Conservation (phyloP, 1,140 invertebrate species). For the Drosophila asahinai region DNA sequence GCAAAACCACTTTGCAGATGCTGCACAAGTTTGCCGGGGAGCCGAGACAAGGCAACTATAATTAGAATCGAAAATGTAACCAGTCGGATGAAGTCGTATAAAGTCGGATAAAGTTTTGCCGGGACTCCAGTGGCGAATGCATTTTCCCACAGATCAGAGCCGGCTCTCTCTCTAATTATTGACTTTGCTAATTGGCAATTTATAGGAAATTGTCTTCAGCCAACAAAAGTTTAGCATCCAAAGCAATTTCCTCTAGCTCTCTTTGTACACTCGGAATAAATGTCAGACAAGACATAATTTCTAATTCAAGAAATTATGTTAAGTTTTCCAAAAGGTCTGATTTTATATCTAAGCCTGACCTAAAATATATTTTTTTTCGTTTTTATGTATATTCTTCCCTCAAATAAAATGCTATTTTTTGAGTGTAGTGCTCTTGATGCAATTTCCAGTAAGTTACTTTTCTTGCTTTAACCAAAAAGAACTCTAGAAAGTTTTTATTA, state of each 20-base stretch:
- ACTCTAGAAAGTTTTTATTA: conserved; percentile 50
- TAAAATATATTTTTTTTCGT: neutral
- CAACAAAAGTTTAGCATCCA: conserved; percentile 48
- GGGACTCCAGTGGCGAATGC: conserved; percentile 17
- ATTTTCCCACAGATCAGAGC: conserved; percentile 30
- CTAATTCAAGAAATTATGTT: neutral
- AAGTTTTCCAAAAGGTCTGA: neutral
- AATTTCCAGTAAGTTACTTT: conserved; percentile 36
- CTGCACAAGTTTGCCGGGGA: conserved; percentile 33
- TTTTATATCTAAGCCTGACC: no score
- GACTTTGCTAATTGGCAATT: conserved; percentile 62
- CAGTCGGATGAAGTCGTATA: conserved; percentile 32
- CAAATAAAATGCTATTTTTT: neutral
- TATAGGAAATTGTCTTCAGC: conserved; percentile 58
- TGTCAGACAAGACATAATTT: neutral
- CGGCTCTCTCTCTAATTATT: conserved; percentile 52
- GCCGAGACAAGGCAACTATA: conserved; percentile 36
- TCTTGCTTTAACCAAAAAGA: conserved; percentile 31
- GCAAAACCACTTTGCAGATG: conserved; percentile 34
- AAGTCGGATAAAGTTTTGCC: conserved; percentile 26
- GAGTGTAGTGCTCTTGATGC: conserved; percentile 3
- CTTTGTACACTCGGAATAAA: neutral
- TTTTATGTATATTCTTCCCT: no score
- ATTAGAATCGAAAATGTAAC: conserved; percentile 51
- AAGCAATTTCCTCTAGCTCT: conserved; percentile 52